Evolutionary conservation across 2,888 invertebrate species (phyloP), one percentile per base, ranked within the genome.

Genomic region (Eulithis prunata): DNA sequence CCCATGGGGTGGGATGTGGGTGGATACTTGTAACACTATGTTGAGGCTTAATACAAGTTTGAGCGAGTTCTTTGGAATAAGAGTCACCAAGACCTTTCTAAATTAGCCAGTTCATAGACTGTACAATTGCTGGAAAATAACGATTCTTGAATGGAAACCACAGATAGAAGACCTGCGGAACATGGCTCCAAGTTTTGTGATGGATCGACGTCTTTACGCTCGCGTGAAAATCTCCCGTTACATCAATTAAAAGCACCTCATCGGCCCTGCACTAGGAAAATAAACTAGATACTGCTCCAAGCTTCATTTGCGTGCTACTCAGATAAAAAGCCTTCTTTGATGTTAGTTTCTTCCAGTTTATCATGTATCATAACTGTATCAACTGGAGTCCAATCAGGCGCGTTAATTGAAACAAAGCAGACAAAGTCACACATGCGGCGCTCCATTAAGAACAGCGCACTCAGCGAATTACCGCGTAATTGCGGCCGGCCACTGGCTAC

Each of bases 391-490:
- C 28, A 36, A 13, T 53, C 12, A 53, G 4, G 52, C 52, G 7
- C 41, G 57, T 36, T 49, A 47, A 57, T 62, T 45, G 52, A 53
- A 52, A 60, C 54, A 46, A 54, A 54, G 12, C 46, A 53, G 12
- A 21, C 21, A 0, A 21, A 10, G 32, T 11, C 28, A 51, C 43
- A 43, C 13, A 38, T 36, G 8, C 53, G 38, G 10, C 14, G 52
- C 8, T 43, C 13, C 47, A 57, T 36, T 32, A 14, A 8, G 21
- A 12, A 52, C 21, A 32, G 57, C 38, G 59, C 59, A 59, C 59
- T 59, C 59, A 13, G 52, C 10, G 13, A 52, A 59, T 59, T 52
- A 59, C 13, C 11, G 52, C 32, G 21, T 59, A 52, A 53, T 59
- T 52, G 52, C 52, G 49, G 49, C n/a, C 21, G 49, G 49, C 47